These are phyloP conservation scores for Meloidogyne hapla DNA, from an alignment of 1,140 invertebrate species.

Conservation along the genomic window DNA sequence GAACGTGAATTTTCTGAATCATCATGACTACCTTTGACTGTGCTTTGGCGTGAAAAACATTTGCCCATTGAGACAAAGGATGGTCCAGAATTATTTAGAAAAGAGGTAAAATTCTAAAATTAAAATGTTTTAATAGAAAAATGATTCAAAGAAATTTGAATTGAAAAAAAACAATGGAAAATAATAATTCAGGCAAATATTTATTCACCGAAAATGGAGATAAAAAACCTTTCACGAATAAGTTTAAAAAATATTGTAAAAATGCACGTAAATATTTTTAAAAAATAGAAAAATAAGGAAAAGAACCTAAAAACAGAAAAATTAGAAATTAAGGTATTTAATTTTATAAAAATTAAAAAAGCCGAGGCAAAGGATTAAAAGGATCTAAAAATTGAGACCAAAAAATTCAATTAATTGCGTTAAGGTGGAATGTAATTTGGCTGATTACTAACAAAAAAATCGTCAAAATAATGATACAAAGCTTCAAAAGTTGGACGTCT, in stretches of 20 bases:
- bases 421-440: constrained; percentile 55
- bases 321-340: no score
- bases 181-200: no score
- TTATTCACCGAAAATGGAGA: no score
- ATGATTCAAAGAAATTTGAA: not conserved
- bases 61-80: constrained; percentile 3
- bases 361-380: not conserved
- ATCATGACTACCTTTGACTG: not conserved
- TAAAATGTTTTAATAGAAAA: not conserved
- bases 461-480: constrained; percentile 93
- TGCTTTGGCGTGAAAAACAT: constrained; percentile 18
- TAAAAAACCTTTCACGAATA: not conserved
- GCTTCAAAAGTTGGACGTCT: constrained; percentile 94
- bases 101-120: not conserved
- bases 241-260: constrained; percentile 3
- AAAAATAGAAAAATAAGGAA: not conserved
- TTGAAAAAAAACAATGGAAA: not conserved
- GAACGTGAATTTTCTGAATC: constrained; percentile 18
- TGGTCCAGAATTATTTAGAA: not conserved
- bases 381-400: not conserved
- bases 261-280: not conserved
- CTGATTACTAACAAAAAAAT: constrained; percentile 78
- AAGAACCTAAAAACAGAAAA: not conserved
- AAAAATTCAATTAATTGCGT: not conserved
- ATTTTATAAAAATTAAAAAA: not conserved